Base-by-base conservation (phyloP, 2,113 vertebrate species). In the Notarius quadriscutis region DNA sequence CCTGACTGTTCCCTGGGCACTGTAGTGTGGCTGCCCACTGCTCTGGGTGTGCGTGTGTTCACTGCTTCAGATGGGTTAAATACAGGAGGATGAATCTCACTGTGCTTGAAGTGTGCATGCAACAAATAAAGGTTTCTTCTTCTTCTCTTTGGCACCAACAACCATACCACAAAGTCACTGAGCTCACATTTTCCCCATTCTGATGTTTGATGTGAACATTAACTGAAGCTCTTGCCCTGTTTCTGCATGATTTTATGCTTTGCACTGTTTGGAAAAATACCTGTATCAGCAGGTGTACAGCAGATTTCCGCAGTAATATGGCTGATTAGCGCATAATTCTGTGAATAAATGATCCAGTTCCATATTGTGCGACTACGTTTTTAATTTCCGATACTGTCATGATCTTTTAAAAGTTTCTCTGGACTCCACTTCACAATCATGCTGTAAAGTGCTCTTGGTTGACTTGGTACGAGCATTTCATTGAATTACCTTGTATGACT, bases 401-500 rank as follows among this genome's bases (percentile, higher is more conserved):
- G 53, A 34, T 22, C 9, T 67, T 78, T 86, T 51, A 5, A 41
- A 41, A 71, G 30, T 60, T 48, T 84, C 27, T 62, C 34, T 65
- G 41, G 41, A 51, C 41, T 77, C 69, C 71, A 51, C 57, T 60
- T 79, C 75, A 20, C 63, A 51, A 63, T 81, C 22, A 34, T 67
- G 67, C 65, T 88, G n/a, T 81, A 1, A 65, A 30, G 53, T 74
- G 55, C 57, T 75, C 48, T 72, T 71, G 51, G 11, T 51, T 58
- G 20, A 30, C 30, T 30, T 30, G 30, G 30, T 60, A 83, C 69
- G 57, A 25, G 75, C 65, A 81, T 57, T 86, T 83, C 12, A 83
- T 78, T 65, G 41, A 65, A 83, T 78, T 84, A 60, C 41, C 65
- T 78, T 72, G 57, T 30, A 89, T 51, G n/a, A 57, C 72, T 82